A percentile compares a stretch with the other conserved stretches of the same genome.
Evolutionary conservation across 1,140 invertebrate genomes (phyloP).

Genomic region (Centruroides vittatus): DNA sequence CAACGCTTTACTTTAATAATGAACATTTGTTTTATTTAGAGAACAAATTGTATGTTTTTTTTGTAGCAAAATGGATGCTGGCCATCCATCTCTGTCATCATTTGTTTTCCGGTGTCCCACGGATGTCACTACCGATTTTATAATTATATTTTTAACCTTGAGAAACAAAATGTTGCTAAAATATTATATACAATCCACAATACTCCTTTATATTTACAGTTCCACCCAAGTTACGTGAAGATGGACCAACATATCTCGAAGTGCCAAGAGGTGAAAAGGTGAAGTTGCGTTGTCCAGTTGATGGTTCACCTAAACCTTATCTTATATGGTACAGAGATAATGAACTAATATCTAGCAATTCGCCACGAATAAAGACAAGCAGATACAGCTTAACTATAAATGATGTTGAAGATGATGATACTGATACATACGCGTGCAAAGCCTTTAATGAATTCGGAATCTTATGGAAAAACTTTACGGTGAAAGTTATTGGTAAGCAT

Average conservation of each 20-base stretch:
- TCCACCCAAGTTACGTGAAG: slow-evolving; percentile 1
- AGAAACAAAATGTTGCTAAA: too few relatives aligned
- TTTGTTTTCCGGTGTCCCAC: too few relatives aligned
- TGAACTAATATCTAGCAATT: background rate
- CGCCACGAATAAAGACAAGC: slow-evolving; percentile 13
- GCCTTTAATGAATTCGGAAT: slow-evolving; percentile 20
- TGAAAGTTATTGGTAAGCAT: slow-evolving; percentile 16
- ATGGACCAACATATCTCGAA: background rate
- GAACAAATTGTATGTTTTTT: too few relatives aligned
- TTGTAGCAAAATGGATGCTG: too few relatives aligned
- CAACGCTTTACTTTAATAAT: too few relatives aligned
- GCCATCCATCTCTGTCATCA: too few relatives aligned
- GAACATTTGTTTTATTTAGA: too few relatives aligned
- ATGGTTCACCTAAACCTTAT: slow-evolving; percentile 19
- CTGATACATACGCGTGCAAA: slow-evolving; percentile 21
- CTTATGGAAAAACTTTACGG: slow-evolving; percentile 24
- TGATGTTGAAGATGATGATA: slow-evolving; percentile 14
- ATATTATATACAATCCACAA: too few relatives aligned
- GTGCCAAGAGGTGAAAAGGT: slow-evolving; percentile 15
- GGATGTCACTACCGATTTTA: too few relatives aligned
- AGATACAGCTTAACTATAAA: slow-evolving; percentile 21
- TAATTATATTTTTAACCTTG: too few relatives aligned
- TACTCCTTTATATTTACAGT: background rate
- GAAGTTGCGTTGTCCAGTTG: slow-evolving; percentile 20
- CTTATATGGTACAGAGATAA: slow-evolving; percentile 20